Evolutionary conservation across 2,113 vertebrate genomes (phyloP), one percentile per base, ranked within the genome.

Genomic region (Eira barbara): DNA sequence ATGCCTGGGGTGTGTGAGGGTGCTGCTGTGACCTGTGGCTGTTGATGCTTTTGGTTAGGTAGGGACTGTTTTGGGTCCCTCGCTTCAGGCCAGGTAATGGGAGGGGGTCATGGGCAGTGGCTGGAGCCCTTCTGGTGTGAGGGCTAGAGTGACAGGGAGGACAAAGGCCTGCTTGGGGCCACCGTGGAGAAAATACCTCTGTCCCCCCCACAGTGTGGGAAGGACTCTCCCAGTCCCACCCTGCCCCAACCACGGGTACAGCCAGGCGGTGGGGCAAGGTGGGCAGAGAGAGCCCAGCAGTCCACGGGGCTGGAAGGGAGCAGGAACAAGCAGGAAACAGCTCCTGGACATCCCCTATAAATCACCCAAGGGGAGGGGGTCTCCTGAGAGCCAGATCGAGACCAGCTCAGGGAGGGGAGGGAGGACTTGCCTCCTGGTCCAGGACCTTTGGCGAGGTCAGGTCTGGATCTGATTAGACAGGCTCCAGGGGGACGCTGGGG

Each of bases 381-480:
- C 96, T 97, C 93, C 86, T 34, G 59, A 93, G 92, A 97, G 69
- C 71, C 94, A 84, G 74, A 59, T 65, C 94, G 74, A 63, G 47
- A 81, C 74, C 55, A 1, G 57, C 69, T 95, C 39, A 2, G 79
- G 47, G 82, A 82, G 27, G 57, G 87, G 27, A 79, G 85, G 65
- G 61, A 81, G 65, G 17, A 9, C 89, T 89, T 95, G 57, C 45
- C 81, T 89, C 83, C 93, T 47, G 89, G 95, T 65, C 95, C 96
- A 73, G 95, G 96, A 89, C 97, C 94, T 97, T 71, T 97, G 83
- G 55, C 4, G 2, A 94, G 97, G 97, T 96, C 96, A 97, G 80
- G 97, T 80, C 97, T 98, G 97, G 97, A 96, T 96, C 89, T 97
- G 97, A 98, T 98, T 98, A 98, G 95, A 80, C 95, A 97, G 97